Base-by-base conservation (phyloP, 2,113 vertebrate species). In the Pholis gunnellus region DNA sequence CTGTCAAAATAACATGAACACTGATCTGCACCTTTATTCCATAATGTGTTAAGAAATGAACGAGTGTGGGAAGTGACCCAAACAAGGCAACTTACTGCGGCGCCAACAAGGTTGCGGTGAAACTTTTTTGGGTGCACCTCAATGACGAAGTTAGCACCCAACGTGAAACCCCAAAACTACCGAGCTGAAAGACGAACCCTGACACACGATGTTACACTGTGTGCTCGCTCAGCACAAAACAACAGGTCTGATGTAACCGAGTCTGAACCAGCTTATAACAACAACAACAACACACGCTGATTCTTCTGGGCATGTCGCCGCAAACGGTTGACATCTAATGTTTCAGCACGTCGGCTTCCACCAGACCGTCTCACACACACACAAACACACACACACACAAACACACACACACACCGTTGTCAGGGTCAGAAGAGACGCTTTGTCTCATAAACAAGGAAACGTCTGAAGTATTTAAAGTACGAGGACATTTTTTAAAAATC, bases 241-340 rank as follows among this genome's bases (percentile, higher is more conserved):
- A 44, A 46, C 44, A 56, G 50, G n/a, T 66, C 14, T 34, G 31
- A 77, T 11, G 34, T 18, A 38, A 13, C 6, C 3, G 59, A 38
- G 59, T 57, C 61, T 59, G 61, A 69, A 77, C 29, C 31, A 7
- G 42, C 44, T n/a, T 4, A 50, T 27, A 67, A 60, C 63, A 72
- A 75, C 66, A 72, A 63, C 38, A 60, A 57, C 29, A 31, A 61
- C 17, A 56, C 74, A 68, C 64, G 10, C 14, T 34, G 34, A 34
- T 34, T 0, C 59, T 70, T 63, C 71, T 71, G 75, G 71, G 75
- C 75, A 79, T 14, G 34, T 64, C 3, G 67, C 67, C 68, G 79
- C 44, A 73, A 69, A 84, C 71, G 40, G 64, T 64, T 64, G 70
- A 84, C 65, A 75, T 59, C 40, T 67, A 56, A 63, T 56, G 29